Conservation (phyloP, 2,888 invertebrate species). For the Acanthosepion pharaonis region DNA sequence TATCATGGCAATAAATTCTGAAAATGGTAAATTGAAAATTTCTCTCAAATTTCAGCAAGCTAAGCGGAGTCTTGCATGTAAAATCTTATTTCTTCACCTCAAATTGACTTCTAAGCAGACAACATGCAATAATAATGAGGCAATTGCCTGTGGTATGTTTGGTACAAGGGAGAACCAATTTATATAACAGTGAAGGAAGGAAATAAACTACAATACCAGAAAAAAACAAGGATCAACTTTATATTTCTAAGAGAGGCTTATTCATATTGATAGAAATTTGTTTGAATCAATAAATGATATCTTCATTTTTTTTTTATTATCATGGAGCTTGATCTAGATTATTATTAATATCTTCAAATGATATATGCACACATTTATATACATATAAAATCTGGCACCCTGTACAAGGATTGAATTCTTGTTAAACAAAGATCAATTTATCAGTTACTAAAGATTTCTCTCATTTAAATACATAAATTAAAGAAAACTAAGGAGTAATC, state of each 20-base stretch:
- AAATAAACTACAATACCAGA: neutral
- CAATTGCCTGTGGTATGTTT: neutral
- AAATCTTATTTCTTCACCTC: neutral
- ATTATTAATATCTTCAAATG: neutral
- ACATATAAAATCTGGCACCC: neutral
- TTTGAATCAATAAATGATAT: neutral
- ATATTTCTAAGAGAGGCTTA: neutral
- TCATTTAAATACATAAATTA: neutral
- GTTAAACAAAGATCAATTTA: too few relatives aligned
- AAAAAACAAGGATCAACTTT: neutral
- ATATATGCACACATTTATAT: neutral
- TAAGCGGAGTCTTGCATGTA: neutral
- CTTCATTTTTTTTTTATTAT: neutral
- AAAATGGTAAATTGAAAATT: neutral
- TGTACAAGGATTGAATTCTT: too few relatives aligned
- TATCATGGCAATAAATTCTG: neutral
- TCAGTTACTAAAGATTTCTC: too few relatives aligned
- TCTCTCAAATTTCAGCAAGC: neutral
- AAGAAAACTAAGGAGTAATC: neutral
- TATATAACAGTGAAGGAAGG: neutral
- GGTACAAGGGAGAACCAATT: neutral
- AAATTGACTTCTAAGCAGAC: neutral
- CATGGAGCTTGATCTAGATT: neutral
- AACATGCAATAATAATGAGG: neutral
- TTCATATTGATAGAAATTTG: neutral